Evolutionary conservation across 2,113 vertebrate genomes (phyloP).

Genomic region (Pelodiscus sinensis): DNA sequence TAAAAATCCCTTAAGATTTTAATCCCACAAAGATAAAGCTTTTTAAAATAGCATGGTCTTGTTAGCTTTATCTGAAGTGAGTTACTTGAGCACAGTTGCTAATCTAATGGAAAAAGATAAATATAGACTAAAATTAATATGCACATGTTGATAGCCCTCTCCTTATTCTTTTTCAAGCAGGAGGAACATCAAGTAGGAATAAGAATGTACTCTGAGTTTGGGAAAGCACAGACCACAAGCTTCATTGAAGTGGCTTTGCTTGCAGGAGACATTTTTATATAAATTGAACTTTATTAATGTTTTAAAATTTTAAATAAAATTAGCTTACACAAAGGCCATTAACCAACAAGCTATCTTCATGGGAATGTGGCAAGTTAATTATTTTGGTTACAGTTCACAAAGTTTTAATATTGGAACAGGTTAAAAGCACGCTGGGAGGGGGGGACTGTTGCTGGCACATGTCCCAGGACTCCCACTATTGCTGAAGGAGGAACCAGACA

Average conservation of each 20-base stretch:
- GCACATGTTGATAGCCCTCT: background rate
- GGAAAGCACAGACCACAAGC: background rate
- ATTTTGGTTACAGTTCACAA: background rate
- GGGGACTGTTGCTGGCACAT: no score
- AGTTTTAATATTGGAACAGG: background rate
- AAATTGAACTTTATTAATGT: background rate
- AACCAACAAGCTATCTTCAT: background rate
- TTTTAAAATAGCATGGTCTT: background rate
- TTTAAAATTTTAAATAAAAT: background rate
- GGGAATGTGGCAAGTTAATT: background rate
- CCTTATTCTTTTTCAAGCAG: background rate
- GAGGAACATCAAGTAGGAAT: background rate
- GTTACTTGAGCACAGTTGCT: background rate
- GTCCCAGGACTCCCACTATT: no score
- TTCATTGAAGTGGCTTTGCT: background rate
- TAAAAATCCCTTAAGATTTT: conserved; percentile 20
- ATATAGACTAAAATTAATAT: background rate
- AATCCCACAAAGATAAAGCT: conserved; percentile 14
- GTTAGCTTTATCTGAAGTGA: conserved; percentile 22
- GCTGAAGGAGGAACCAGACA: no score
- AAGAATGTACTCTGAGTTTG: background rate
- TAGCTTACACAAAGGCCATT: background rate
- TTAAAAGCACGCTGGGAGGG: background rate
- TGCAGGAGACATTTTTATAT: background rate
- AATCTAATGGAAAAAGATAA: conserved; percentile 4